Base-by-base conservation (phyloP, 2,888 invertebrate species). In the Xiphydria camelus region DNA sequence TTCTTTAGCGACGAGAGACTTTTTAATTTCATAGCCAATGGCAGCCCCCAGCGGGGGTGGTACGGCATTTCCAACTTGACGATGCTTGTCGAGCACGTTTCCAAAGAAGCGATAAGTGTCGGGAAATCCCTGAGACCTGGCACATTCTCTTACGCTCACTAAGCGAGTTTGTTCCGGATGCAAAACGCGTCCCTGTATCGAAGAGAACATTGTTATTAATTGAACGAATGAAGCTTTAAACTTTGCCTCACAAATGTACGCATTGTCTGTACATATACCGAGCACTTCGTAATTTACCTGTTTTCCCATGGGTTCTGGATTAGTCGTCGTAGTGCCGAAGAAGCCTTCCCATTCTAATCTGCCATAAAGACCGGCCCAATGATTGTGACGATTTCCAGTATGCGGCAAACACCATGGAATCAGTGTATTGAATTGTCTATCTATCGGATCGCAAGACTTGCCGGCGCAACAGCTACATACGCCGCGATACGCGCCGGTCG, bases 281-380 rank as follows among this genome's bases (percentile, higher is more conserved):
- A n/a, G n/a, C n/a, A n/a, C n/a, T n/a, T 1, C 6, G 12, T 29
- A 29, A 38, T 33, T 39, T 64, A 82, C 82, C 78, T 91, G 91
- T 79, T 92, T 92, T 52, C 91, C 91, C 89, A 92, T 91, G 1
- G 92, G 92, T 72, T 92, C 91, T 14, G 92, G 91, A 77, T 91
- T 91, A 18, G 88, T 88, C 47, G 88, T 84, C 0, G 91, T 91
- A 1, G 92, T 92, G 57, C 87, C 85, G 75, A 91, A 92, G 79
- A 87, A 90, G 3, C 91, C 91, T 61, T 88, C 85, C 90, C 90
- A 91, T 51, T 87, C 85, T 7, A 92, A 73, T 21, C 92, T 82
- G 3, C 86, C 92, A 65, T 91, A 93, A 22, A 92, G 81, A 0
- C 91, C 93, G 0, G 89, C 84, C 92, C 92, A 92, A 77, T 92